These are phyloP conservation scores for Bos taurus DNA, from an alignment of 2,113 vertebrate species.

Conservation along the genomic window DNA sequence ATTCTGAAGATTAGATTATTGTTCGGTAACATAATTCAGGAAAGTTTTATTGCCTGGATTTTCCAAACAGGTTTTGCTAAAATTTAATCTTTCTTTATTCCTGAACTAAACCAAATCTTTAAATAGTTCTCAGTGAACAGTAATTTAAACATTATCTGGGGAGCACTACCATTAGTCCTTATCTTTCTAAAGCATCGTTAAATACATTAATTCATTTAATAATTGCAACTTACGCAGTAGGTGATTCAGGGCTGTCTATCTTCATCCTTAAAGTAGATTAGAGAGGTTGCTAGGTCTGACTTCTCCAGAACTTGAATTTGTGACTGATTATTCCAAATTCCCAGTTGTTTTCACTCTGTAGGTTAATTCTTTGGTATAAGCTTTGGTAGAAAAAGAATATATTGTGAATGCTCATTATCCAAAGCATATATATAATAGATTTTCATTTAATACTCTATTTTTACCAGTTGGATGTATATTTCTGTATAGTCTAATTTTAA, in stretches of 20 bases:
- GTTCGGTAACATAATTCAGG: not conserved
- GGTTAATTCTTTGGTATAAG: conserved; percentile 6
- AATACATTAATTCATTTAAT: not conserved
- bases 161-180: not conserved
- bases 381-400: not conserved
- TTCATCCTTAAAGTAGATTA: not conserved
- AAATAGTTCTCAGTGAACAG: not conserved
- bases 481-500: conserved; percentile 22
- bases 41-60: not conserved
- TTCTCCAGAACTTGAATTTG: conserved; percentile 13
- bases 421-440: not conserved
- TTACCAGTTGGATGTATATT: not conserved
- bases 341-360: not conserved
- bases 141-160: not conserved
- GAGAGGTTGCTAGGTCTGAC: not conserved
- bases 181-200: not conserved
- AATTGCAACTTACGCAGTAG: not conserved
- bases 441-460: conserved; percentile 2
- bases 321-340: not conserved
- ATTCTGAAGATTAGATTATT: not conserved
- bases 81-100: not conserved
- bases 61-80: conserved; percentile 2
- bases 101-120: not conserved
- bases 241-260: not conserved
- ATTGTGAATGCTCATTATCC: conserved; percentile 14